A percentile compares a stretch with the other conserved stretches of the same genome.
Evolutionary conservation across 1,140 invertebrate species (phyloP).

Genomic region (Plodia interpunctella): DNA sequence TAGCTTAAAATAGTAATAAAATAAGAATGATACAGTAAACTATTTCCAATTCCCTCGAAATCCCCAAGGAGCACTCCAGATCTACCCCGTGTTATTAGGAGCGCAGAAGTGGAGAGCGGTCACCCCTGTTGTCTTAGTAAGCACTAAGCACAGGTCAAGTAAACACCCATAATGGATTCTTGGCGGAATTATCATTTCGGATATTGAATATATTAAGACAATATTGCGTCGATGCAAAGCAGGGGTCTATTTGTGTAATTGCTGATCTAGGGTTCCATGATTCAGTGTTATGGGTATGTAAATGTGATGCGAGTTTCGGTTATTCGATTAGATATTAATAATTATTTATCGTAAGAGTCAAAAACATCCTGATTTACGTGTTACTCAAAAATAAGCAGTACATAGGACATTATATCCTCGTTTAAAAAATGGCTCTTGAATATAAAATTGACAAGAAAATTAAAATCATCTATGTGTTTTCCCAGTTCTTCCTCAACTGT

Average conservation of each 20-base stretch:
- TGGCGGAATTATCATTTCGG: constrained; percentile 72
- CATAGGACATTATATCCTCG: no score
- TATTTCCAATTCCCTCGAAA: constrained; percentile 23
- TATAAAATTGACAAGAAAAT: no score
- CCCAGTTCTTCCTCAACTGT: no score
- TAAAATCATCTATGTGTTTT: no score
- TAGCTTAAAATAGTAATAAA: not conserved
- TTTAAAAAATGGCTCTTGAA: no score
- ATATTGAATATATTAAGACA: constrained; percentile 76
- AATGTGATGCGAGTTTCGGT: constrained; percentile 10
- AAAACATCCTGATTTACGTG: constrained; percentile 5
- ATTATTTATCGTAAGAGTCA: not conserved
- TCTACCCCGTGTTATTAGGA: constrained; percentile 31
- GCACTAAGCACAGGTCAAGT: constrained; percentile 73
- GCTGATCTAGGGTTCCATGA: constrained; percentile 24
- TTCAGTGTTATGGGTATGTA: constrained; percentile 20
- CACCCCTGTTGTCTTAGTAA: constrained; percentile 75
- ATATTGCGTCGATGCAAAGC: constrained; percentile 66
- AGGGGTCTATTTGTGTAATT: constrained; percentile 54
- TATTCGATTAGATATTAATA: constrained; percentile 1
- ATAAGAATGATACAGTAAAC: not conserved
- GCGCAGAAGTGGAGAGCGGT: constrained; percentile 40
- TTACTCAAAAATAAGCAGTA: not conserved
- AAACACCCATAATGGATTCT: constrained; percentile 75
- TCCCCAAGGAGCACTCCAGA: constrained; percentile 32